phyloP scores from a whole-genome alignment of 2,113 vertebrate genomes.

The Sinocyclocheilus rhinocerous region DNA sequence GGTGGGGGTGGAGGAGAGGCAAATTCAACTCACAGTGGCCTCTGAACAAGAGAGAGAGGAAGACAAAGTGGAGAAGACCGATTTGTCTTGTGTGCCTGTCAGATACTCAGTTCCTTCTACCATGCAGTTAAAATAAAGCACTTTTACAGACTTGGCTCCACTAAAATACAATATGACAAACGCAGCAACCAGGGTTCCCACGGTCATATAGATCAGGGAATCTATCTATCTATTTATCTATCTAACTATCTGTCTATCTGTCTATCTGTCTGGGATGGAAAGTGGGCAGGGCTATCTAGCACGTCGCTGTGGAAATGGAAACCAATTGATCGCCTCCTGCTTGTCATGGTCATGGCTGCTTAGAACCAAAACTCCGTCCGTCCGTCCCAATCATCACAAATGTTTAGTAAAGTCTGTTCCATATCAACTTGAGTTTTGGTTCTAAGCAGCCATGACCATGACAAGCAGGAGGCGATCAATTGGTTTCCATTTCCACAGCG shows the following conservation, averaged over 20 bases:
- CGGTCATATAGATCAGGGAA: no score
- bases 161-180: not conserved
- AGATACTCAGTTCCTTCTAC: not conserved
- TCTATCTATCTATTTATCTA: not conserved
- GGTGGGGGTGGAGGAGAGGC: not conserved
- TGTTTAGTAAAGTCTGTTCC: not conserved
- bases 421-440: not conserved
- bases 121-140: not conserved
- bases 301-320: not conserved
- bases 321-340: not conserved
- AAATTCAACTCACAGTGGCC: slow-evolving; percentile 38
- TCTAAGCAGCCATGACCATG: not conserved
- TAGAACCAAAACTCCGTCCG: not conserved
- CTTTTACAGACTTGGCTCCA: not conserved
- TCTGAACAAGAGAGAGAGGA: not conserved
- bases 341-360: not conserved
- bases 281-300: no score
- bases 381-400: not conserved
- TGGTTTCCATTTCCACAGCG: not conserved
- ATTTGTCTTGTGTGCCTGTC: slow-evolving; percentile 8
- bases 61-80: slow-evolving; percentile 20
- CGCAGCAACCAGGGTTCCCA: no score
- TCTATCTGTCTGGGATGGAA: not conserved
- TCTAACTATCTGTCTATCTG: not conserved
- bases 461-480: not conserved